Evolutionary conservation across 2,888 invertebrate genomes (phyloP), one percentile per base, ranked within the genome.

Genomic region (Zaprionus obscuricornis): DNA sequence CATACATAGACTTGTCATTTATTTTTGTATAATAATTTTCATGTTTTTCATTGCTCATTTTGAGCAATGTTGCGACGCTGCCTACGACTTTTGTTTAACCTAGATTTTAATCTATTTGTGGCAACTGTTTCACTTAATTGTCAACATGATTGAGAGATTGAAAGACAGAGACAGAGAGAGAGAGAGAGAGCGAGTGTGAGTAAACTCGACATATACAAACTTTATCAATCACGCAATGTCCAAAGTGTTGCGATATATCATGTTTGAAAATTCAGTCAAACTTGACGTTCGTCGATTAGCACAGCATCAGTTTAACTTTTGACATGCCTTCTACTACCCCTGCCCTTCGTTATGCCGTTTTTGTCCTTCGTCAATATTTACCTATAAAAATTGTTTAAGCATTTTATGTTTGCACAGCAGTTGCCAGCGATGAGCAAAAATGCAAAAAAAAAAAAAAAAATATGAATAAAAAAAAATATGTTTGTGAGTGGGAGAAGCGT

Each of bases 361-460:
- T n/a, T 8, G 2, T 16, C 11, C 4, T n/a, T n/a, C 10, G 16
- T 8, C 24, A 65, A 68, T 68, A 58, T 83, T 74, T 83, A 66
- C 72, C 75, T 72, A 83, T 82, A 66, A 58, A 85, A 85, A 78
- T 86, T 60, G 71, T 86, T 86, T 76, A 86, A 86, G 67, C 85
- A 74, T 85, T 86, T 86, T 74, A 79, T 79, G 78, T 79, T 79
- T 51, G 79, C 72, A 60, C 78, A 79, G 85, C 78, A 78, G 78
- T 79, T 69, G 75, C 78, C 85, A 67, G 31, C 42, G 42, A 42
- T n/a, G n/a, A n/a, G n/a, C n/a, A 39, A 37, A 47, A 26, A 10
- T 22, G 26, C 46, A 52, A 37, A 33, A 47, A 26, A 18, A n/a
- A 26, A n/a, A 24, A 33, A 33, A 10, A 8, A 29, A 29, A 22